These are phyloP conservation scores for Drosophila lowei DNA, from an alignment of 1,140 invertebrate genomes.

Conservation along the genomic window DNA sequence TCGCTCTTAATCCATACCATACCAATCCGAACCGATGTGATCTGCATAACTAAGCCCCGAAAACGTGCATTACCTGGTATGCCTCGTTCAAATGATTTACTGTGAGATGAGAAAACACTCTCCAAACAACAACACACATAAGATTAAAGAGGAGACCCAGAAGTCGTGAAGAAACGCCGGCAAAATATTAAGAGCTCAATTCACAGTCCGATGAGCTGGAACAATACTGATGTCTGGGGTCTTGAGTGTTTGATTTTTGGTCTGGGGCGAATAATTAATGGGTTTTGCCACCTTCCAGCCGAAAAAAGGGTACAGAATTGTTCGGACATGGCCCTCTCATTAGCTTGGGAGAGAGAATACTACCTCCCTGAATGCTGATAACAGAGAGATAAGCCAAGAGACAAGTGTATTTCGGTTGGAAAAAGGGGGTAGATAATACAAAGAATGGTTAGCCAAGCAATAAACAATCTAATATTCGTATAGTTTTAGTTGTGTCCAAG, in stretches of 20 bases:
- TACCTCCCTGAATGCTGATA: not conserved
- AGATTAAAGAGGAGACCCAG: slow-evolving; percentile 17
- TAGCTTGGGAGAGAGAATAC: not conserved
- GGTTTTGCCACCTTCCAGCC: slow-evolving; percentile 14
- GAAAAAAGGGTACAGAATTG: slow-evolving; percentile 9
- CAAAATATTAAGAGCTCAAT: slow-evolving; percentile 42
- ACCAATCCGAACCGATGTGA: slow-evolving; percentile 23
- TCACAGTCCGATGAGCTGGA: slow-evolving; percentile 32
- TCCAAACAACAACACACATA: slow-evolving; percentile 15
- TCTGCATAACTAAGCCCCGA: slow-evolving; percentile 25
- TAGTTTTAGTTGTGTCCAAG: too few species aligned
- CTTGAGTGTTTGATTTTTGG: slow-evolving; percentile 23
- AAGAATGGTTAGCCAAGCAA: too few species aligned
- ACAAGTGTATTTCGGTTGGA: too few species aligned
- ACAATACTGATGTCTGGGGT: slow-evolving; percentile 9
- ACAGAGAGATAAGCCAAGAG: not conserved
- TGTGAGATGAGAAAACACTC: slow-evolving; percentile 44
- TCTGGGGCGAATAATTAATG: slow-evolving; percentile 28
- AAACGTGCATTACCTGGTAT: slow-evolving; percentile 25
- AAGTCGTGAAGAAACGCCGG: slow-evolving; percentile 25
- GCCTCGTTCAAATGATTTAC: slow-evolving; percentile 34
- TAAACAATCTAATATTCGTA: too few species aligned
- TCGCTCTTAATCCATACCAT: slow-evolving; percentile 7
- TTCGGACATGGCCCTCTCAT: not conserved
- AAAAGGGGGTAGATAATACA: too few species aligned